These are phyloP conservation scores for Erpobdella octoculata DNA, from an alignment of 2,888 invertebrate species.

Conservation along the genomic window DNA sequence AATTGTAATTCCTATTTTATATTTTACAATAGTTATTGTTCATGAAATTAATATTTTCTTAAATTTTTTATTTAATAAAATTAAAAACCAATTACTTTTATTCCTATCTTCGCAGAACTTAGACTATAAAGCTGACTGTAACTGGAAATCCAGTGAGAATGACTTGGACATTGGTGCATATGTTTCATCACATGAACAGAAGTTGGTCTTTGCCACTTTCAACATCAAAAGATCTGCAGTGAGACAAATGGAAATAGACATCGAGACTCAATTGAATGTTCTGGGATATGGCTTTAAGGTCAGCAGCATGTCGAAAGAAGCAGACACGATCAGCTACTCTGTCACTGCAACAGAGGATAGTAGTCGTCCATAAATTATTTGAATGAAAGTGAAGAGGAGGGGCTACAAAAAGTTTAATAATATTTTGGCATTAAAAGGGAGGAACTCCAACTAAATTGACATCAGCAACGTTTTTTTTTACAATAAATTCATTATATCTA, in stretches of 20 bases:
- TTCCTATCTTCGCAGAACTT: slow-evolving; percentile 18
- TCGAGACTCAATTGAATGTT: slow-evolving; percentile 28
- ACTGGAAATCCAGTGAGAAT: slow-evolving; percentile 30
- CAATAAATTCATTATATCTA: too few relatives aligned
- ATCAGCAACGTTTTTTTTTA: too few relatives aligned
- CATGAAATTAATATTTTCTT: too few relatives aligned
- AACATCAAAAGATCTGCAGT: slow-evolving; percentile 29
- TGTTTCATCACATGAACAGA: slow-evolving; percentile 4
- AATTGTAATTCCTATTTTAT: too few relatives aligned
- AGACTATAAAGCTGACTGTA: slow-evolving; percentile 26
- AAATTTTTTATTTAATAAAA: too few relatives aligned
- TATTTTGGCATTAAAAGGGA: too few relatives aligned
- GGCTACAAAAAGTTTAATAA: too few relatives aligned
- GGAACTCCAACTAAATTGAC: too few relatives aligned
- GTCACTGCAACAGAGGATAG: slow-evolving; percentile 25
- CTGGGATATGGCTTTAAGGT: slow-evolving; percentile 31
- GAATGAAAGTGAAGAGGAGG: too few relatives aligned
- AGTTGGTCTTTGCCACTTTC: slow-evolving; percentile 29
- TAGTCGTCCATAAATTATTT: too few relatives aligned
- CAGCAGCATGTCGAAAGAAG: slow-evolving; percentile 24
- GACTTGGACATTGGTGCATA: slow-evolving; percentile 26
- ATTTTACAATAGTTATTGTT: too few relatives aligned
- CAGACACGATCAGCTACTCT: slow-evolving; percentile 33
- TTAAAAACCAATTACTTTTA: too few relatives aligned
- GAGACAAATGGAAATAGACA: slow-evolving; percentile 27